These are phyloP conservation scores for Aphis gossypii DNA, from an alignment of 1,140 invertebrate genomes.

Conservation along the genomic window DNA sequence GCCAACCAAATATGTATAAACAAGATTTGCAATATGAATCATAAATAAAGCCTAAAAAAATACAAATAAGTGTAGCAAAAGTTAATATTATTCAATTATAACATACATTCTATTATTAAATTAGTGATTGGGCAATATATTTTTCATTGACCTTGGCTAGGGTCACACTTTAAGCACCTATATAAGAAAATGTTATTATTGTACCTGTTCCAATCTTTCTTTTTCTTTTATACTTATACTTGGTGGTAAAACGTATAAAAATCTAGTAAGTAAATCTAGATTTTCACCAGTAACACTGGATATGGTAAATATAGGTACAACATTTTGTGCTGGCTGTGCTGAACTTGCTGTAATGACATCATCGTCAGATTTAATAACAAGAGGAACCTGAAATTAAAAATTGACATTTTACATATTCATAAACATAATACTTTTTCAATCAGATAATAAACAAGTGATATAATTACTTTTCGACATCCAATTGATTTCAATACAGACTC, in stretches of 20 bases:
- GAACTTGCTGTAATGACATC: slow-evolving; percentile 76
- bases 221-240: slow-evolving; percentile 74
- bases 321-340: slow-evolving; percentile 70
- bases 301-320: slow-evolving; percentile 90
- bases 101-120: not conserved
- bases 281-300: slow-evolving; percentile 93
- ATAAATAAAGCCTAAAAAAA: not conserved
- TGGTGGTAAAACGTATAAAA: slow-evolving; percentile 78
- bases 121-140: not conserved
- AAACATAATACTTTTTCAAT: not conserved
- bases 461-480: slow-evolving; percentile 70
- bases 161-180: not conserved
- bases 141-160: not conserved
- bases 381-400: slow-evolving; percentile 66
- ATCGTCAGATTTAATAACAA: slow-evolving; percentile 71
- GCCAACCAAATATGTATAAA: not conserved
- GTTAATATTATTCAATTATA: not conserved
- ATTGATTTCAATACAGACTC: slow-evolving; percentile 71
- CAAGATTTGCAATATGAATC: not conserved
- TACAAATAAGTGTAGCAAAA: not conserved
- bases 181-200: not conserved
- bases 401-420: not conserved
- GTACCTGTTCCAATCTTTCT: slow-evolving; percentile 74
- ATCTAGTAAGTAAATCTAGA: slow-evolving; percentile 79
- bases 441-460: not conserved